Evolutionary conservation across 2,113 vertebrate species (phyloP).

Genomic region (Fregata magnificens): DNA sequence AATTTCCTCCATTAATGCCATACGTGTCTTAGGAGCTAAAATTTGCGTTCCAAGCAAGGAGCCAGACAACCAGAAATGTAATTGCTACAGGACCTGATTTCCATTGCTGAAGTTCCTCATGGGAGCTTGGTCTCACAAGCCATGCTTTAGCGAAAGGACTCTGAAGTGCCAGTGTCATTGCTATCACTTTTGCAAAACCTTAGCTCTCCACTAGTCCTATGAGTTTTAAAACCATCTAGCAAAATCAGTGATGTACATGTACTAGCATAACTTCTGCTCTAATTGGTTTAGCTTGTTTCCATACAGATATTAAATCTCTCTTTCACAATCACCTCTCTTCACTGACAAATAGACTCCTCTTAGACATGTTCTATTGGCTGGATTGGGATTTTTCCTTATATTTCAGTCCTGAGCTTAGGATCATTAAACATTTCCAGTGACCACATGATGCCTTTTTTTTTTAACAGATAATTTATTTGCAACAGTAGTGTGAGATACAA

Average conservation of each 20-base stretch:
- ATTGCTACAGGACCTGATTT: background rate
- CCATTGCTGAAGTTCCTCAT: background rate
- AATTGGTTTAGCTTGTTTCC: background rate
- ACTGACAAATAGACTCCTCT: background rate
- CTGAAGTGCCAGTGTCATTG: background rate
- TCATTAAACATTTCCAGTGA: background rate
- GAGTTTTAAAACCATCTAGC: background rate
- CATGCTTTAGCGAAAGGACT: background rate
- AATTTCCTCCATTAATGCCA: background rate
- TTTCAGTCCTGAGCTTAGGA: background rate
- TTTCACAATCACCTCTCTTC: background rate
- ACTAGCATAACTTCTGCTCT: background rate
- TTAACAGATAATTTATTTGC: conserved; percentile 68
- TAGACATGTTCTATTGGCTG: background rate
- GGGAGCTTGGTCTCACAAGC: background rate
- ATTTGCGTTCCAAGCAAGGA: background rate
- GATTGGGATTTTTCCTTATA: background rate
- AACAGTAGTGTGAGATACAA: conserved; percentile 50
- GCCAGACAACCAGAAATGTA: background rate
- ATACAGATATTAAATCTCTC: background rate
- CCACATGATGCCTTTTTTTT: background rate
- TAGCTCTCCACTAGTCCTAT: background rate
- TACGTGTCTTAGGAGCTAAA: background rate
- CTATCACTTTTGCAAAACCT: background rate
- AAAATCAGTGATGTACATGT: background rate